Evolutionary conservation across 2,113 vertebrate species (phyloP).

Genomic region (Hyla sarda): DNA sequence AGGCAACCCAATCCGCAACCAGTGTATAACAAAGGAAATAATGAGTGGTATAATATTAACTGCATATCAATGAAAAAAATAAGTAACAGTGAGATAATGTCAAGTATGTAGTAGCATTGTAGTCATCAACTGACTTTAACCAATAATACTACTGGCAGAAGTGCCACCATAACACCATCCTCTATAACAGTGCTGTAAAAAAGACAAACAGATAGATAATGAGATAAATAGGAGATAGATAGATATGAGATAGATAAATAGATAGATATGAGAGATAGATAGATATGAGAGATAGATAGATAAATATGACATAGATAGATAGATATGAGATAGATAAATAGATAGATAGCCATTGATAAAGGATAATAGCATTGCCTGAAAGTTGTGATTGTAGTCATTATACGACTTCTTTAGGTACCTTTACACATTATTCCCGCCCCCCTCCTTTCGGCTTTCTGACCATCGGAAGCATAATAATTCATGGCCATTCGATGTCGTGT

Average conservation of each 20-base stretch:
- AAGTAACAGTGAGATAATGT: too few species aligned
- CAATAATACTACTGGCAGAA: too few species aligned
- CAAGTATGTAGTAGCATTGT: too few species aligned
- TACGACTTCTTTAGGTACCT: neutral
- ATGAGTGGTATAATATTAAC: too few species aligned
- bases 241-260: neutral
- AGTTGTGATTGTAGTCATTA: neutral
- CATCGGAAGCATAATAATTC: conserved; percentile 36
- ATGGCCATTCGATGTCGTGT: conserved; percentile 8
- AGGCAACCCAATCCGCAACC: too few species aligned
- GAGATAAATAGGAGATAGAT: neutral
- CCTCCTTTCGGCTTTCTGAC: neutral
- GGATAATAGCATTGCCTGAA: neutral
- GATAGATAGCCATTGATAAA: neutral
- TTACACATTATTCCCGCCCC: neutral
- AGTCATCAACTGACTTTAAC: too few species aligned
- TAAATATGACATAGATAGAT: neutral
- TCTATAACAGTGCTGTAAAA: too few species aligned
- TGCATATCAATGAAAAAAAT: too few species aligned
- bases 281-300: neutral
- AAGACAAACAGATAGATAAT: too few species aligned
- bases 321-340: neutral
- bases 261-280: too few species aligned
- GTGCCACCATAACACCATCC: too few species aligned
- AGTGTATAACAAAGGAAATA: too few species aligned